Base-by-base conservation (phyloP, 1,140 invertebrate genomes). In the Pygmarrhopalites habei region DNA sequence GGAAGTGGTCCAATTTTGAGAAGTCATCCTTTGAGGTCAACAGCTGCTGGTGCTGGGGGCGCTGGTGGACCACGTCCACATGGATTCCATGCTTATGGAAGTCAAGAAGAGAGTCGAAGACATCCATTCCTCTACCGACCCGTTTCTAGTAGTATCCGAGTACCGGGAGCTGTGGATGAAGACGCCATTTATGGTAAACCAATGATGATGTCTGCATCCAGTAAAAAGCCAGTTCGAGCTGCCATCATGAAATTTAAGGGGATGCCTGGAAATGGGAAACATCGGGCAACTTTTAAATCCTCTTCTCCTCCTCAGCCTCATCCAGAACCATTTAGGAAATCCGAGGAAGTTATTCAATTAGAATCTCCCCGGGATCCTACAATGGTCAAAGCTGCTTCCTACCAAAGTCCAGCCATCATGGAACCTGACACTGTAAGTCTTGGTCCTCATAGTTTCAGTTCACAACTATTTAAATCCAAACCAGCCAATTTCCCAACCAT, bases 161-260 rank as follows among this genome's bases (percentile, higher is more conserved):
- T 57, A 21, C 44, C 26, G 5, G 53, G 28, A 58, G 39, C 58
- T 25, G 39, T 60, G 0, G 15, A 57, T 17, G 51, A 57, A 41
- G 63, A 64, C 26, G 30, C 62, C n/a, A 51, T 44, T 12, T 62
- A 70, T 43, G 68, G 64, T 12, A 57, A 53, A 49, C 68, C 69
- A 0, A 62, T 71, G 60, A 39, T 66, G 46, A 71, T 68, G 69
- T 60, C 59, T 23, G 64, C 66, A 1, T 66, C 66, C 7, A 26
- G 15, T 26, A 35, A 58, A 7, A 29, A 29, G 1, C 12, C 53
- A n/a, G 53, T 43, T 17, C 44, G n/a, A 5, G n/a, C 44, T 10
- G 19, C 7, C 4, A 47, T 47, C 7, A 19, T 25, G 4, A 25
- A 25, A n/a, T 47, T 10, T 19, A 47, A 47, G n/a, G 7, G 7